Evolutionary conservation across 2,797 vertebrate species (phyloP).

Genomic region (Spondyliosoma cantharus): DNA sequence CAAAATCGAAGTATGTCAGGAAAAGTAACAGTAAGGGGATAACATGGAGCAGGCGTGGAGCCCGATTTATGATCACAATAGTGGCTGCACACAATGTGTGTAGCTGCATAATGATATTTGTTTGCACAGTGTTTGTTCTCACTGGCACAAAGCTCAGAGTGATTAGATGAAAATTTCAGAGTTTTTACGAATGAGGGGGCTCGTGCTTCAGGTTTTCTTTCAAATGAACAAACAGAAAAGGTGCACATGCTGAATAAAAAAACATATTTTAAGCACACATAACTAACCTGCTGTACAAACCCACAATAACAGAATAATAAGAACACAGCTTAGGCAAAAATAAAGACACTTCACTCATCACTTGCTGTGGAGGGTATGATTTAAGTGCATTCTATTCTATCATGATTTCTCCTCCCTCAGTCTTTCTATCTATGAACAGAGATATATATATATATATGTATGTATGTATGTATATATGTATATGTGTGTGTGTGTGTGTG

Average conservation of each 20-base stretch:
- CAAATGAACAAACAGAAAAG: constrained; percentile 46
- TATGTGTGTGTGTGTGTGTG: no score
- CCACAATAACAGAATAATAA: constrained; percentile 7
- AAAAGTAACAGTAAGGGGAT: constrained; percentile 43
- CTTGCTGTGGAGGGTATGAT: neutral
- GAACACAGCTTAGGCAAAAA: constrained; percentile 6
- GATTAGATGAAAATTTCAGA: constrained; percentile 61
- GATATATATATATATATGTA: no score
- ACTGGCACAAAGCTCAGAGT: constrained; percentile 53
- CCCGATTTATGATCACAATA: constrained; percentile 51
- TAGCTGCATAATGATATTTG: constrained; percentile 60
- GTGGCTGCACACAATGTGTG: constrained; percentile 37
- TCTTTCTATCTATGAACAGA: constrained; percentile 20
- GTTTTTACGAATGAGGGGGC: constrained; percentile 32
- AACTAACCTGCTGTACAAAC: constrained; percentile 10
- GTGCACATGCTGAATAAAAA: constrained; percentile 17
- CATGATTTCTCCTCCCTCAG: neutral
- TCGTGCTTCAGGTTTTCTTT: constrained; percentile 37
- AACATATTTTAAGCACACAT: constrained; percentile 27
- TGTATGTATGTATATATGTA: no score
- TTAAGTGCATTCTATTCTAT: neutral
- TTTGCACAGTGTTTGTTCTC: constrained; percentile 55
- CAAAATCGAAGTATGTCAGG: constrained; percentile 40
- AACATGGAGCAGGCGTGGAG: constrained; percentile 47
- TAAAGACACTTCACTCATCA: neutral